Base-by-base conservation (phyloP, 1,140 invertebrate species). In the Condylostylus longicornis region DNA sequence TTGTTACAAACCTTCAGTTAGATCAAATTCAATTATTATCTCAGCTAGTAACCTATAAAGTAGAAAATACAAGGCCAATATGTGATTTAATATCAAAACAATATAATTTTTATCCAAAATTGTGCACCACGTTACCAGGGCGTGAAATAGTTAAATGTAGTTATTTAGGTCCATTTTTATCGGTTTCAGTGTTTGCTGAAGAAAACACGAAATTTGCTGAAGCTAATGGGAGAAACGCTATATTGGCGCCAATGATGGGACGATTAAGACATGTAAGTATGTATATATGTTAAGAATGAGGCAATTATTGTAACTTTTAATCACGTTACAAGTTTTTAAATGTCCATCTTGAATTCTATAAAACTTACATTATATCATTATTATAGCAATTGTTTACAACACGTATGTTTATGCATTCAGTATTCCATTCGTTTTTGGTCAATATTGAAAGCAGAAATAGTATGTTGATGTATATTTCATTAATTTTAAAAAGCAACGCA, bases 121-220 rank as follows among this genome's bases (percentile, higher is more conserved):
- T 71, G 7, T 68, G 75, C 43, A 77, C 82, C 0, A 54, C 71
- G 71, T 18, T 77, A 75, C 67, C 66, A 0, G 87, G 86, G 0
- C 64, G 82, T n/a, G 89, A 95, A 58, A 65, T 94, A 18, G 75
- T 82, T 1, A 73, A 75, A 36, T 74, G 79, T 4, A 82, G 85
- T 20, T 90, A 78, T 46, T 67, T 97, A 1, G 89, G 88, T 17
- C 85, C 89, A 1, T 95, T 97, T 55, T 65, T 96, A 18, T 75
- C 75, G 8, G 70, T 94, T 1, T 93, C 89, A 0, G 70, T 93
- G 1, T 94, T 95, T 58, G 86, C 83, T 20, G 89, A 95, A 58
- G 91, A 96, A 58, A 84, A 90, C 54, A 74, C 80, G 0, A 76
- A 77, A 46, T 72, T 88, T 9, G 81, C 79, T 0, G 71, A 74